A percentile compares a stretch with the other conserved stretches of the same genome.
Evolutionary conservation across 2,113 vertebrate genomes (phyloP).

Genomic region (Cyanoramphus novaezelandiae): DNA sequence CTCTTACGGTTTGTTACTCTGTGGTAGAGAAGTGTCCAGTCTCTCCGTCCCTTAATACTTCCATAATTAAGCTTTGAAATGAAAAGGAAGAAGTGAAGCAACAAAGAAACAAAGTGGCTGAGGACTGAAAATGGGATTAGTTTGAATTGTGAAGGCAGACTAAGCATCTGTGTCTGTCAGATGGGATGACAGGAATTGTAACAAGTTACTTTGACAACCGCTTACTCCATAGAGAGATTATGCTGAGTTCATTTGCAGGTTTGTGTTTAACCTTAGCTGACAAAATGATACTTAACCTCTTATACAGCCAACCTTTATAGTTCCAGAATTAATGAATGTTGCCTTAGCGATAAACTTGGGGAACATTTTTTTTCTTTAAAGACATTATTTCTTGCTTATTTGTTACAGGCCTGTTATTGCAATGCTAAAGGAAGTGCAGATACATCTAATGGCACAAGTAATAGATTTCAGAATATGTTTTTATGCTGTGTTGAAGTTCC

Average conservation of each 20-base stretch:
- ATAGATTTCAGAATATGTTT: neutral
- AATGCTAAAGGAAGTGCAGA: neutral
- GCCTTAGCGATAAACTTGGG: constrained; percentile 51
- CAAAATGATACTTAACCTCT: constrained; percentile 80
- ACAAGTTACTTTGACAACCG: constrained; percentile 84
- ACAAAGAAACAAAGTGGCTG: constrained; percentile 70
- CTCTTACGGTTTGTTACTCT: constrained; percentile 54
- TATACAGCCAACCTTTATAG: constrained; percentile 58
- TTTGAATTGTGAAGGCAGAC: constrained; percentile 76
- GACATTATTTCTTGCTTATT: neutral
- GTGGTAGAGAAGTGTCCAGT: constrained; percentile 52
- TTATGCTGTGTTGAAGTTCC: neutral
- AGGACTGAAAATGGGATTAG: constrained; percentile 82
- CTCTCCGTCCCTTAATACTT: constrained; percentile 55
- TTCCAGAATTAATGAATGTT: constrained; percentile 69
- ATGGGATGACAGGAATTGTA: constrained; percentile 79
- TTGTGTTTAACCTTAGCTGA: constrained; percentile 76
- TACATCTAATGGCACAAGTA: neutral
- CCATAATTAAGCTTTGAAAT: constrained; percentile 74
- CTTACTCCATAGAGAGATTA: constrained; percentile 78
- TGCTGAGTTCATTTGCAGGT: constrained; percentile 76
- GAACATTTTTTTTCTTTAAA: constrained; percentile 20
- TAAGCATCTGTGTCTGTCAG: constrained; percentile 80
- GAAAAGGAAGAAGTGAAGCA: constrained; percentile 71
- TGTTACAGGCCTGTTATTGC: neutral